Evolutionary conservation across 1,140 invertebrate species (phyloP).

Genomic region (Bombus affinis): DNA sequence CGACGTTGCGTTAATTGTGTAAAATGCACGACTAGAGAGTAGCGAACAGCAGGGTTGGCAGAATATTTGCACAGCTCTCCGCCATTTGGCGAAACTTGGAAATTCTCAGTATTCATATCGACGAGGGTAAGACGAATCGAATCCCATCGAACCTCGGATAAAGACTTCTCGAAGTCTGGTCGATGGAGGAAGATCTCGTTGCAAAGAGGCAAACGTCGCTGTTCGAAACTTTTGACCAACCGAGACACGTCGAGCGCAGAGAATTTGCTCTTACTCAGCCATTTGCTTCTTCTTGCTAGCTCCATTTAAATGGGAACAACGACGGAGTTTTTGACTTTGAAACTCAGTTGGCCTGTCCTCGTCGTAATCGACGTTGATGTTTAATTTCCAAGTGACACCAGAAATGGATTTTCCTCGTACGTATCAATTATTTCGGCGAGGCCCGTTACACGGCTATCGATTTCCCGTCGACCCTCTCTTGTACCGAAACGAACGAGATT

Average conservation of each 20-base stretch:
- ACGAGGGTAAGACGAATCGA: not conserved
- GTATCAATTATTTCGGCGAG: constrained; percentile 29
- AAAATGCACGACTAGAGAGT: not conserved
- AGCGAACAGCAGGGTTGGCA: not conserved
- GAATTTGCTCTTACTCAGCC: no score
- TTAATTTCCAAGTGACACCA: not conserved
- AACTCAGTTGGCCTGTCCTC: not conserved
- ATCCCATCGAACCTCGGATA: not conserved
- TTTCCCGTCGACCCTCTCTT: constrained; percentile 8
- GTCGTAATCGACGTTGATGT: not conserved
- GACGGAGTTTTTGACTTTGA: not conserved
- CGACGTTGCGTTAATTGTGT: not conserved
- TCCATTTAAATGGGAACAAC: constrained; percentile 1
- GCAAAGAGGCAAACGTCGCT: not conserved
- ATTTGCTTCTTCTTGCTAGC: not conserved
- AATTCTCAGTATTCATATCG: not conserved
- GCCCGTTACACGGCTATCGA: not conserved
- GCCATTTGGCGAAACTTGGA: not conserved
- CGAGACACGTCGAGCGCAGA: constrained; percentile 27
- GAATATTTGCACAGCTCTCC: not conserved
- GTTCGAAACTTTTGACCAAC: constrained; percentile 28
- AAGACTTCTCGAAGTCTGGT: not conserved
- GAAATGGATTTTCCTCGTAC: not conserved
- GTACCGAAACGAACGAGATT: not conserved
- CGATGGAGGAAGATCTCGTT: not conserved